phyloP scores from a whole-genome alignment of 2,113 vertebrate species.

The Zootoca vivipara region DNA sequence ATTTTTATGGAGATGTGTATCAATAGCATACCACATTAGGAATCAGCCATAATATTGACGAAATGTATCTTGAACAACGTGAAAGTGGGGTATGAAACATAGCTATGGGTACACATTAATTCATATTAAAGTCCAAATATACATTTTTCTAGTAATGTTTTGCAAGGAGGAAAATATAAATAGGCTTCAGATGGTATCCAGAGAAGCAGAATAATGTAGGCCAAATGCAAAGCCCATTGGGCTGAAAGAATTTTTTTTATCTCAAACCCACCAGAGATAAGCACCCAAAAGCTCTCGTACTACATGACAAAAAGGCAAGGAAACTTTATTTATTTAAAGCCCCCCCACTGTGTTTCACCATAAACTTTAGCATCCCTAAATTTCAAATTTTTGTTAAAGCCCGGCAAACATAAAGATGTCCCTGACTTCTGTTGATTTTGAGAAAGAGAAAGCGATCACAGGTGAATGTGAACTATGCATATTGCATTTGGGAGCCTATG shows the following conservation, averaged over 20 bases:
- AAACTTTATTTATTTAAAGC: conserved; percentile 16
- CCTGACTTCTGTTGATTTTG: conserved; percentile 19
- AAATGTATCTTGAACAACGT: background rate
- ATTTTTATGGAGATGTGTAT: background rate
- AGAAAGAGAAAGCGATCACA: conserved; percentile 15
- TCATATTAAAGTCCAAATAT: background rate
- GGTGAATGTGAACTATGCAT: conserved; percentile 11
- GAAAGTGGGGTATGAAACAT: background rate
- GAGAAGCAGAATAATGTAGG: background rate
- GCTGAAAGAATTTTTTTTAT: background rate
- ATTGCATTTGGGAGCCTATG: conserved; percentile 24
- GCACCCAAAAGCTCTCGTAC: background rate
- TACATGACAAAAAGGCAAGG: background rate
- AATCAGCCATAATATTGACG: background rate
- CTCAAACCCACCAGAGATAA: background rate
- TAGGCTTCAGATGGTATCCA: background rate
- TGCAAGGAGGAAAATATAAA: background rate
- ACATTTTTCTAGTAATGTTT: background rate
- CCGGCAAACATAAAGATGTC: conserved; percentile 19
- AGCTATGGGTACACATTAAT: background rate
- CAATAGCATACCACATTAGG: background rate
- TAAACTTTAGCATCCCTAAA: background rate
- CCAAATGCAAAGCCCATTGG: background rate
- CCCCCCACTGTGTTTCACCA: background rate
- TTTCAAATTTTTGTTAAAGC: background rate